Evolutionary conservation across 2,113 vertebrate species (phyloP), one percentile per base, ranked within the genome.

Genomic region (Oceanites oceanicus): DNA sequence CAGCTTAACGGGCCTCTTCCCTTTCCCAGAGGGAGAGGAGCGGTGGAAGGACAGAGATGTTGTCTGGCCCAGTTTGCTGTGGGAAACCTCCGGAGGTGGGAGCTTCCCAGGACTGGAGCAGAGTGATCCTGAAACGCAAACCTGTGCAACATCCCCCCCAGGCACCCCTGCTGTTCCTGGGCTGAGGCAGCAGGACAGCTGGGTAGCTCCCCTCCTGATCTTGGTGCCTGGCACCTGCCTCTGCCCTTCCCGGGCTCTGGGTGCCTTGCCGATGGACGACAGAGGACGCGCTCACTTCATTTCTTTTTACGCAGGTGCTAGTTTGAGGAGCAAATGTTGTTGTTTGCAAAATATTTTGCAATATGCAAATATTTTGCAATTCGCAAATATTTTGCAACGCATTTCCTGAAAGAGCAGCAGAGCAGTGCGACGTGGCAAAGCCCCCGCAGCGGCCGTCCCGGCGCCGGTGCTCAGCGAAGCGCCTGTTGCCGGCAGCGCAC

Each of bases 301-400:
- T 55, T 59, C 47, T 94, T 92, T 94, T 93, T 90, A 72, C 10
- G 26, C 90, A 93, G 92, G 94, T 96, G 86, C 67, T 78, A 9
- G 67, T 72, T 84, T 45, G 86, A 84, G 84, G 42, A 86, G 38
- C 45, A 88, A 95, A 68, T 19, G 18, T 84, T 83, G 52, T 32
- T 81, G 86, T 65, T 94, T 89, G 67, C 42, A 32, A 92, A 95
- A 84, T 7, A 47, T 6, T 71, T 72, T 75, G 44, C 61, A 68
- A 50, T 59, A 45, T 45, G 44, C 17, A 92, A 95, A 84, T 9
- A 50, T 6, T 71, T 72, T 75, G 47, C 61, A 68, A 50, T 59
- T 92, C 52, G 16, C 17, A 92, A 95, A 84, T 9, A 47, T 6
- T 71, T 72, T 75, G 47, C 61, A 68, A 50, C 56, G 91, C 52